Evolutionary conservation across 23 tunicate genomes (phyloP).

Genomic region (Styela clava): DNA sequence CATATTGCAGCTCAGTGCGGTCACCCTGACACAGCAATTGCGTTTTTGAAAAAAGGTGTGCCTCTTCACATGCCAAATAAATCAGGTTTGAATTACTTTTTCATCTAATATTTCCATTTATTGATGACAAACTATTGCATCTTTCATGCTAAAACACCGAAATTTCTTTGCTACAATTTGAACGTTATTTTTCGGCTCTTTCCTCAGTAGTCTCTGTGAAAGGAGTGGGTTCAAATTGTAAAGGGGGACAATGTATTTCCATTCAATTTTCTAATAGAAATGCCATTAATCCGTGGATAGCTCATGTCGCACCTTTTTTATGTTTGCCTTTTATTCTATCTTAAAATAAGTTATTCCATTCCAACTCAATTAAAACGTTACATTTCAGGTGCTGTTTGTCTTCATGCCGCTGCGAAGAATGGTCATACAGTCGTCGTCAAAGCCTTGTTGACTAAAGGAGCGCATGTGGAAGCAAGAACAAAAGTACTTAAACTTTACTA

Average conservation of each 20-base stretch:
- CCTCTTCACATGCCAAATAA: conserved; percentile 92
- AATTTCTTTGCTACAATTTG: background rate
- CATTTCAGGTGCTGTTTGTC: conserved; percentile 76
- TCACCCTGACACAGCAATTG: conserved; percentile 76
- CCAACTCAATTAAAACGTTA: no score
- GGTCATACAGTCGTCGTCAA: conserved; percentile 64
- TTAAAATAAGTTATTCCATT: no score
- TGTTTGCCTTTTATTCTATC: no score
- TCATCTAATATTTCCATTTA: background rate
- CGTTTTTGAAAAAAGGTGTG: conserved; percentile 75
- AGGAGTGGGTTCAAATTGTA: no score
- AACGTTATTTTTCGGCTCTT: no score
- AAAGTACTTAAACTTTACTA: conserved; percentile 64
- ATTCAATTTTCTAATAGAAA: no score
- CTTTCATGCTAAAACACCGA: background rate
- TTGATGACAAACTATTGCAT: background rate
- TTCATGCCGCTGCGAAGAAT: conserved; percentile 90
- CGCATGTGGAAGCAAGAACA: conserved; percentile 84
- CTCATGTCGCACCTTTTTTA: no score
- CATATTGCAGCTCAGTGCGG: conserved; percentile 92
- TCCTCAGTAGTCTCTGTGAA: no score
- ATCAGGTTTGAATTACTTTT: conserved; percentile 69
- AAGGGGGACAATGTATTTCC: no score
- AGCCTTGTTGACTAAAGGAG: conserved; percentile 80
- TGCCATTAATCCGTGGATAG: no score